Evolutionary conservation across 2,888 invertebrate species (phyloP), one percentile per base, ranked within the genome.

Genomic region (Pardosa pseudoannulata): DNA sequence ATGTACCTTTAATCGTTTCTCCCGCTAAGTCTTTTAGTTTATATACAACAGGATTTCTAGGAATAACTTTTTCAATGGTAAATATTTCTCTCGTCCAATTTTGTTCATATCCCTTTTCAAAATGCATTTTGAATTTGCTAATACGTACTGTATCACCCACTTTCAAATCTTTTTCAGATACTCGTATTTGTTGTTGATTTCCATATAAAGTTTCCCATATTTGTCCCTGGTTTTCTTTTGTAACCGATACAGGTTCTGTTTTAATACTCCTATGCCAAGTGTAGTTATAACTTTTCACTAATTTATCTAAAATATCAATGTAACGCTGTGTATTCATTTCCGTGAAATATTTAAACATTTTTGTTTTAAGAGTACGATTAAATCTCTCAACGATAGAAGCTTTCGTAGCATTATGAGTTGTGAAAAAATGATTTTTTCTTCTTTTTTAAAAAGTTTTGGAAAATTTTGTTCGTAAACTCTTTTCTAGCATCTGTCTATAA

Each of bases 341-440:
- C 5, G 75, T 39, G 11, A 75, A 75, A 39, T 75, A 75, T 39
- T 64, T 41, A 64, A 27, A 65, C 75, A 64, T 74, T 62, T 64
- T 89, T 32, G 89, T 88, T 87, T 90, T 91, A 9, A 91, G 39
- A 6, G 90, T 91, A 72, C 90, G 70, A 87, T 90, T 90, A 16
- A 90, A 90, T 11, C 91, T 72, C 88, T 91, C 91, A 0, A 90
- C 89, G 5, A 91, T 85, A 1, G 89, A 86, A 0, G 90, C 90
- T 87, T 91, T 91, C 3, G 89, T 89, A 50, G 90, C 89, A 87
- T 90, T 90, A 16, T 89, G 79, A 0, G 90, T 89, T 0, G 89
- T 89, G 90, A 89, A 87, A 88, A 90, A 41, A 88, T 7, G 88
- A 50, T 1, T 89, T 82, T 28, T 89, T 80, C 19, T n/a, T 46